A percentile compares a stretch with the other conserved stretches of the same genome.
These are phyloP conservation scores for Ptychochromis oligacanthus DNA, from an alignment of 2,113 vertebrate species.

Conservation along the genomic window DNA sequence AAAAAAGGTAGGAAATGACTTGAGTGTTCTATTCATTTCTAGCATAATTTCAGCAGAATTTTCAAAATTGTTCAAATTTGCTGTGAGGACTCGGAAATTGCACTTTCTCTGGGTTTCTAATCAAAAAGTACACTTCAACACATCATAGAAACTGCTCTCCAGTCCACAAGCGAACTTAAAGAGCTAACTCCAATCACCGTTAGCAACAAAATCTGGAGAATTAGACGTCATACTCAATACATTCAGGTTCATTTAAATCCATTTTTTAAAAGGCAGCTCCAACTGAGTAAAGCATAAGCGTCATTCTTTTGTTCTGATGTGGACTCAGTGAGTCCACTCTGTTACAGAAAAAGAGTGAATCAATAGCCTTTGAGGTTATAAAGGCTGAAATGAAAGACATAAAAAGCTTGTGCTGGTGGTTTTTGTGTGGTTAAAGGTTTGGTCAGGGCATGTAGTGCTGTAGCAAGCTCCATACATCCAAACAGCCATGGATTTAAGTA, in stretches of 20 bases:
- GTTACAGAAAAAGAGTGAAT: neutral
- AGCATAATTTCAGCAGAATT: constrained; percentile 14
- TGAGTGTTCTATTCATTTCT: constrained; percentile 28
- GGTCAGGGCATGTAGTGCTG: neutral
- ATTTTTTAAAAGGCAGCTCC: constrained; percentile 21
- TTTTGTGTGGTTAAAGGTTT: neutral
- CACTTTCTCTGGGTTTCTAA: constrained; percentile 26
- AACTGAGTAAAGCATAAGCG: neutral
- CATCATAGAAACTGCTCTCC: neutral
- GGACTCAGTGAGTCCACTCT: neutral
- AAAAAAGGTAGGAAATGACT: constrained; percentile 29
- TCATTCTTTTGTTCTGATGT: constrained; percentile 21
- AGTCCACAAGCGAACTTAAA: constrained; percentile 19
- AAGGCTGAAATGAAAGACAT: neutral
- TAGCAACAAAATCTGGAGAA: constrained; percentile 1
- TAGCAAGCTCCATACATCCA: neutral
- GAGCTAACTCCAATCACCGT: constrained; percentile 25
- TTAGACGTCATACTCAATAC: neutral
- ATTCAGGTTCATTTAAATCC: constrained; percentile 23
- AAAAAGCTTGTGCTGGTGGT: neutral
- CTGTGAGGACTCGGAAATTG: constrained; percentile 16
- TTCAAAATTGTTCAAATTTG: constrained; percentile 47
- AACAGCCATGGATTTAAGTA: neutral
- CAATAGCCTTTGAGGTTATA: neutral
- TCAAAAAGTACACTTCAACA: constrained; percentile 38